Evolutionary conservation across 2,113 vertebrate species (phyloP).

Genomic region (Hemicordylus capensis): DNA sequence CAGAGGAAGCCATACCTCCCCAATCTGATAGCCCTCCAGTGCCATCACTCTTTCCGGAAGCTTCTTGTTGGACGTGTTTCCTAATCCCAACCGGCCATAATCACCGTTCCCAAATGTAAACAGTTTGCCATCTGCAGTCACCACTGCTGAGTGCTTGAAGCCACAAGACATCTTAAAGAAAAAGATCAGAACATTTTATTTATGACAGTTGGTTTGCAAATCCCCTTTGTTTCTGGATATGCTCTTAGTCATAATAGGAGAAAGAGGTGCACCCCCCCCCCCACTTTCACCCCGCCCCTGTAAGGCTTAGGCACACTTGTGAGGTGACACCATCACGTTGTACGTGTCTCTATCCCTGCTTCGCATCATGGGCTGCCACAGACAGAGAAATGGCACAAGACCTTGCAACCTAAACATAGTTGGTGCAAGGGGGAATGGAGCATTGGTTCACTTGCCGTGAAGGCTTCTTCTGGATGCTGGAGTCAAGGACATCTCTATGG

Average conservation of each 20-base stretch:
- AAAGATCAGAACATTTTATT: neutral
- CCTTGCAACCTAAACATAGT: too few relatives aligned
- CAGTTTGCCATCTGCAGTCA: conserved; percentile 85
- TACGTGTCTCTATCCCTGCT: neutral
- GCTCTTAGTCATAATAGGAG: too few relatives aligned
- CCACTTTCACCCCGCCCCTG: too few relatives aligned
- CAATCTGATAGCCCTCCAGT: conserved; percentile 86
- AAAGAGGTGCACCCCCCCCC: too few relatives aligned
- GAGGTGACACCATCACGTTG: neutral
- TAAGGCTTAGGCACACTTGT: neutral
- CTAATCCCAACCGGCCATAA: conserved; percentile 83
- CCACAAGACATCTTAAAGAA: conserved; percentile 83
- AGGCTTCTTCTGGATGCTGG: too few relatives aligned
- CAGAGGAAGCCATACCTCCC: conserved; percentile 75
- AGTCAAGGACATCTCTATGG: too few relatives aligned
- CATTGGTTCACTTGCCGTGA: too few relatives aligned
- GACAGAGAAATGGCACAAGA: neutral
- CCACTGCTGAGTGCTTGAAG: conserved; percentile 86
- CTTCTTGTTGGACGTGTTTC: conserved; percentile 87
- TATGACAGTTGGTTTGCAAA: neutral
- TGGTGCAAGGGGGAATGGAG: neutral
- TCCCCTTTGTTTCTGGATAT: too few relatives aligned
- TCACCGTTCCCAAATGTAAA: conserved; percentile 87
- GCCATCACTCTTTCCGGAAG: conserved; percentile 84
- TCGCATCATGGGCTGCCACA: neutral